A percentile compares a stretch with the other conserved stretches of the same genome.
Evolutionary conservation across 2,888 invertebrate species (phyloP).

Genomic region (Thelaira solivaga): DNA sequence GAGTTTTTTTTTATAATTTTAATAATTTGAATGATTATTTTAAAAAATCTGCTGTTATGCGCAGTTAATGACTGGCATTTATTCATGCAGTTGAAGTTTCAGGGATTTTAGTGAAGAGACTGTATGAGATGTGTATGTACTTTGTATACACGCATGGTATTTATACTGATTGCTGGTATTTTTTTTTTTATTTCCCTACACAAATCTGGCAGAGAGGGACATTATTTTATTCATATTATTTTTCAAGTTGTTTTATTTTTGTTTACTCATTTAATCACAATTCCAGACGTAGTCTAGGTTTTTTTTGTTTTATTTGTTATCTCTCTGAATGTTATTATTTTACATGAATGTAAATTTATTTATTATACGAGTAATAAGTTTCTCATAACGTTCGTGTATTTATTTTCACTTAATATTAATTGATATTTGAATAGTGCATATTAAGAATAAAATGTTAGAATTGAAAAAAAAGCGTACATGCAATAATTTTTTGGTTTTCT

Average conservation of each 20-base stretch:
- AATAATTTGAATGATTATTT: conserved; percentile 17
- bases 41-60: not conserved
- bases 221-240: too few relatives aligned
- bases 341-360: conserved; percentile 44
- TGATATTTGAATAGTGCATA: conserved; percentile 74
- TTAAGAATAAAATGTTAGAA: too few relatives aligned
- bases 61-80: conserved; percentile 6
- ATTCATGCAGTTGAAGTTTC: conserved; percentile 19
- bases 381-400: conserved; percentile 44
- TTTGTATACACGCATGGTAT: too few relatives aligned
- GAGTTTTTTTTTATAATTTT: not conserved
- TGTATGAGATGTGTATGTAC: too few relatives aligned
- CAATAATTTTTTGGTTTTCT: not conserved
- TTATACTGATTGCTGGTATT: too few relatives aligned
- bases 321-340: conserved; percentile 53
- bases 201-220: too few relatives aligned
- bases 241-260: not conserved
- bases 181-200: too few relatives aligned
- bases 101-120: too few relatives aligned
- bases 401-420: conserved; percentile 74
- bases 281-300: not conserved
- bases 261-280: not conserved
- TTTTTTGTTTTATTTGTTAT: not conserved
- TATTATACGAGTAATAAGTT: too few relatives aligned
- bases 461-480: too few relatives aligned